A percentile compares a stretch with the other conserved stretches of the same genome.
phyloP scores from a whole-genome alignment of 2,113 vertebrate species.

The Perca flavescens region DNA sequence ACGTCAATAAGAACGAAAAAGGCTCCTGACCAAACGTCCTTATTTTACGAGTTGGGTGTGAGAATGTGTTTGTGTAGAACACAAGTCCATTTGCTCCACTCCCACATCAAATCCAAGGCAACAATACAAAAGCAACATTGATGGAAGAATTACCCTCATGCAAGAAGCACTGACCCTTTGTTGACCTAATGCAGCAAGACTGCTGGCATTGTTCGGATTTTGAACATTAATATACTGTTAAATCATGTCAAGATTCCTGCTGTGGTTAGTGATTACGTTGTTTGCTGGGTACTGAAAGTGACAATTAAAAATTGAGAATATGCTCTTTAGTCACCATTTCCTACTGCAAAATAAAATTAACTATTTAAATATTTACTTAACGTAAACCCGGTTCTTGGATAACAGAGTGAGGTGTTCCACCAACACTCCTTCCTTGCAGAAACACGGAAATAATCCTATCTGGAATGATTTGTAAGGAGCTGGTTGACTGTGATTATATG shows the following conservation, averaged over 20 bases:
- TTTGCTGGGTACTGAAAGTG: background rate
- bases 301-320: background rate
- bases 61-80: too few relatives aligned
- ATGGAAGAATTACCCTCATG: slow-evolving; percentile 51
- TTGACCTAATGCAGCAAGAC: slow-evolving; percentile 55
- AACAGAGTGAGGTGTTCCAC: too few relatives aligned
- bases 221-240: slow-evolving; percentile 21
- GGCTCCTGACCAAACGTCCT: too few relatives aligned
- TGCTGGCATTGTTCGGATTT: slow-evolving; percentile 51
- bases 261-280: background rate
- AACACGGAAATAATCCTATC: too few relatives aligned
- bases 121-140: slow-evolving; percentile 76
- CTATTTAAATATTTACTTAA: too few relatives aligned
- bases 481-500: too few relatives aligned
- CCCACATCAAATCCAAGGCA: slow-evolving; percentile 66
- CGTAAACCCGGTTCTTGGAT: too few relatives aligned
- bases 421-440: too few relatives aligned
- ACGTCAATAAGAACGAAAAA: too few relatives aligned
- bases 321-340: background rate
- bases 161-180: slow-evolving; percentile 19
- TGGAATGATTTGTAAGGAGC: too few relatives aligned
- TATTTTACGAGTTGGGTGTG: too few relatives aligned
- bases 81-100: slow-evolving; percentile 51
- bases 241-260: slow-evolving; percentile 4
- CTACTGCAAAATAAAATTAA: background rate